phyloP scores from a whole-genome alignment of 2,888 invertebrate species.

The Caenorhabditis japonica region DNA sequence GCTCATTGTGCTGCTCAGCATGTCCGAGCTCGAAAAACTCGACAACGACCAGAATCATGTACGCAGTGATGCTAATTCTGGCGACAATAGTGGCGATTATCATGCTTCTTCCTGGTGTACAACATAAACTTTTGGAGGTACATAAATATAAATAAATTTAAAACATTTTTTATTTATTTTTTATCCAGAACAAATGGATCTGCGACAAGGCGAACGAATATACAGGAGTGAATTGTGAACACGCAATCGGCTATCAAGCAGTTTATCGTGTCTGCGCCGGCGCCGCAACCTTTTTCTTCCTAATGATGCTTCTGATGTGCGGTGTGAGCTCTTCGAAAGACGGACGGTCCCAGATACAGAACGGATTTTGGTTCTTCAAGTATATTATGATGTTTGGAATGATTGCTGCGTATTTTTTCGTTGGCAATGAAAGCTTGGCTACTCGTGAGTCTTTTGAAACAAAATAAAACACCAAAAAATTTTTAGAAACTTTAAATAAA shows the following conservation, averaged over 20 bases:
- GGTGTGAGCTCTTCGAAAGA: slow-evolving; percentile 93
- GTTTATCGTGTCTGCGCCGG: slow-evolving; percentile 88
- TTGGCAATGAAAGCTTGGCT: slow-evolving; percentile 84
- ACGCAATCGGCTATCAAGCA: slow-evolving; percentile 75
- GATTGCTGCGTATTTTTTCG: slow-evolving; percentile 95
- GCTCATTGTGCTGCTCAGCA: slow-evolving; percentile 93
- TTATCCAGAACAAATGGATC: slow-evolving; percentile 75
- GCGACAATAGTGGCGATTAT: slow-evolving; percentile 91
- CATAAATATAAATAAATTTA: too few species aligned
- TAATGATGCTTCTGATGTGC: slow-evolving; percentile 92
- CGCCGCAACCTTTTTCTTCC: slow-evolving; percentile 89
- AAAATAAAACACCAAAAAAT: too few species aligned
- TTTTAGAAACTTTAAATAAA: too few species aligned
- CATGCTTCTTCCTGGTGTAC: slow-evolving; percentile 90
- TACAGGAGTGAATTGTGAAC: slow-evolving; percentile 67
- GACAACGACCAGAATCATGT: slow-evolving; percentile 91
- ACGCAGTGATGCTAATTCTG: slow-evolving; percentile 91
- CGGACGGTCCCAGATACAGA: slow-evolving; percentile 92
- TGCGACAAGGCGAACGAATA: slow-evolving; percentile 61
- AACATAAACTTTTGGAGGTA: slow-evolving; percentile 87
- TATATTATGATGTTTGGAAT: slow-evolving; percentile 90
- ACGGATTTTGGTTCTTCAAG: slow-evolving; percentile 89
- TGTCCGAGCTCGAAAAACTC: slow-evolving; percentile 97
- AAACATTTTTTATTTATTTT: too few species aligned
- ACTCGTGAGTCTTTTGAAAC: slow-evolving; percentile 62